phyloP scores from a whole-genome alignment of 2,797 vertebrate species.

The Etheostoma nigrum region DNA sequence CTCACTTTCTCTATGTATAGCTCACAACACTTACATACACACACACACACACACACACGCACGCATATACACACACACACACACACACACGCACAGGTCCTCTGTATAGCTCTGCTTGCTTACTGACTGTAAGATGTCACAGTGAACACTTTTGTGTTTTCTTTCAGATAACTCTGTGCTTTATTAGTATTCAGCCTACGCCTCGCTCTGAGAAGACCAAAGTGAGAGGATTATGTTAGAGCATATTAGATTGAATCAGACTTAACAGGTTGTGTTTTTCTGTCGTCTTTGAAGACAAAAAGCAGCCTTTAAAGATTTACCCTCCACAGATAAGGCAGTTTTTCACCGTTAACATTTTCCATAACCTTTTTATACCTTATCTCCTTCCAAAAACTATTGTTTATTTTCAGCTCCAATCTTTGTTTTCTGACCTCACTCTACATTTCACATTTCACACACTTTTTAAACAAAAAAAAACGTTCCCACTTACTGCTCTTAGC shows the following conservation, averaged over 20 bases:
- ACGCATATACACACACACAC: too few species aligned
- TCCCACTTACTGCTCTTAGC: slow-evolving; percentile 34
- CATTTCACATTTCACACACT: slow-evolving; percentile 39
- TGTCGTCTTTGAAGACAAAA: slow-evolving; percentile 39
- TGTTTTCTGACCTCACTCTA: slow-evolving; percentile 40
- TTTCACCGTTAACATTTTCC: slow-evolving; percentile 35
- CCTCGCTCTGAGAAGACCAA: slow-evolving; percentile 21
- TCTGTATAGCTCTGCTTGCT: slow-evolving; percentile 2
- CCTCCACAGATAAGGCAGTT: slow-evolving; percentile 18
- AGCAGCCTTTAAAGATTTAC: slow-evolving; percentile 26
- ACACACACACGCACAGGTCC: slow-evolving; percentile 4
- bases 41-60: too few species aligned
- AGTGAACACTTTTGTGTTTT: slow-evolving; percentile 14
- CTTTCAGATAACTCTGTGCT: background rate
- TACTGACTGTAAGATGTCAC: slow-evolving; percentile 14
- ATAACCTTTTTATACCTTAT: slow-evolving; percentile 47
- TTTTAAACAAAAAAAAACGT: slow-evolving; percentile 10
- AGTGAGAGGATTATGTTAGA: slow-evolving; percentile 47
- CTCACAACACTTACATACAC: background rate
- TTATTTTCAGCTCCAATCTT: slow-evolving; percentile 12
- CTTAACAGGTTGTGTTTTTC: slow-evolving; percentile 47
- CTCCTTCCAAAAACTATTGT: slow-evolving; percentile 10
- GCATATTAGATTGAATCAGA: slow-evolving; percentile 63
- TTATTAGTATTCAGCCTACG: slow-evolving; percentile 47
- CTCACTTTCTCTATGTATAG: background rate